These are phyloP conservation scores for Caenorhabditis sinica DNA, from an alignment of 2,888 invertebrate genomes.

Conservation along the genomic window DNA sequence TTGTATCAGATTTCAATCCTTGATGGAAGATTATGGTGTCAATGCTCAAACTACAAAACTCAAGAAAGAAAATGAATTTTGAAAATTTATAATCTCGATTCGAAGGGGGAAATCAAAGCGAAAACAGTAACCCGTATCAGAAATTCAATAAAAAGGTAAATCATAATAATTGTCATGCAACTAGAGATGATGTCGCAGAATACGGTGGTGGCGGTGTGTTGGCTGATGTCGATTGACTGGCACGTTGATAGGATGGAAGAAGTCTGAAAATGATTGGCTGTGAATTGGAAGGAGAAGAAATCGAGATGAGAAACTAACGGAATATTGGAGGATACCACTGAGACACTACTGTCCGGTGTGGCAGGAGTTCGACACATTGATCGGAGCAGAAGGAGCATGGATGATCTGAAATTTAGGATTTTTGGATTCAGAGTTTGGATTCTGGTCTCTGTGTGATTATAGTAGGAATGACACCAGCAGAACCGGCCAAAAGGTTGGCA, in stretches of 20 bases:
- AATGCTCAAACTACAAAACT: conserved; percentile 38
- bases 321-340: conserved; percentile 73
- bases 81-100: not conserved
- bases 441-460: not conserved
- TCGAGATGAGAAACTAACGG: conserved; percentile 60
- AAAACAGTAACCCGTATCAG: conserved; percentile 41
- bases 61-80: conserved; percentile 7
- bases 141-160: conserved; percentile 5
- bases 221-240: conserved; percentile 68
- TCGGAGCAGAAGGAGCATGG: conserved; percentile 70
- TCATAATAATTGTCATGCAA: conserved; percentile 1
- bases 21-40: conserved; percentile 1
- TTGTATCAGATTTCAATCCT: conserved; percentile 43
- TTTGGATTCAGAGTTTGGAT: not conserved
- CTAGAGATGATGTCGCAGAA: conserved; percentile 50
- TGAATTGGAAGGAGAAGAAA: conserved; percentile 2
- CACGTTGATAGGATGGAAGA: conserved; percentile 75
- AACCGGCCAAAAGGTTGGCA: too few relatives aligned
- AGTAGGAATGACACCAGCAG: too few relatives aligned
- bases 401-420: conserved; percentile 57
- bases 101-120: conserved; percentile 26
- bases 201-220: conserved; percentile 64
- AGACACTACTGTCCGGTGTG: conserved; percentile 64
- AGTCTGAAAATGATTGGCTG: conserved; percentile 57
- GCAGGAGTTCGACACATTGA: conserved; percentile 68